phyloP scores from a whole-genome alignment of 2,888 invertebrate species.

The Caradrina kadenii region DNA sequence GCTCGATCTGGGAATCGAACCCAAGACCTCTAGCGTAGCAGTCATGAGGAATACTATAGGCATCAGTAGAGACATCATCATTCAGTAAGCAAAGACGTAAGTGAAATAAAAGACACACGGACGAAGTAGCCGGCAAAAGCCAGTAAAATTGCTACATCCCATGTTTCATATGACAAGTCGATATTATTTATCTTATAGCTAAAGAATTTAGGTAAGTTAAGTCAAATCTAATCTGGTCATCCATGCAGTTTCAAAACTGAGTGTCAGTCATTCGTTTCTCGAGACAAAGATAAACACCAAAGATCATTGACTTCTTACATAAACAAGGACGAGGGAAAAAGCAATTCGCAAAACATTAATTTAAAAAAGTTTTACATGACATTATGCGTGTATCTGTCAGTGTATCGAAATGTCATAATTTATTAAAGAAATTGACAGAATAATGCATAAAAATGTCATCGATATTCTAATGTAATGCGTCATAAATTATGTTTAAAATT shows the following conservation, averaged over 20 bases:
- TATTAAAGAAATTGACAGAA: slow-evolving; percentile 39
- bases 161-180: slow-evolving; percentile 3
- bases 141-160: neutral
- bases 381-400: slow-evolving; percentile 39
- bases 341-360: slow-evolving; percentile 22
- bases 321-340: slow-evolving; percentile 14
- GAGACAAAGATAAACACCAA: slow-evolving; percentile 10
- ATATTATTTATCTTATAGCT: slow-evolving; percentile 18
- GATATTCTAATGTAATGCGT: slow-evolving; percentile 43
- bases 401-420: slow-evolving; percentile 36
- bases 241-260: slow-evolving; percentile 22
- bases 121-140: no score
- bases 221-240: slow-evolving; percentile 8
- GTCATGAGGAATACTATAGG: no score
- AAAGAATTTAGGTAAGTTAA: neutral
- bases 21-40: no score
- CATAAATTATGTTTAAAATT: slow-evolving; percentile 34
- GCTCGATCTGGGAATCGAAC: no score
- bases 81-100: no score
- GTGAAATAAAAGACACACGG: no score
- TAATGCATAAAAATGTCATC: slow-evolving; percentile 44
- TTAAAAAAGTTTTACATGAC: slow-evolving; percentile 23
- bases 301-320: slow-evolving; percentile 23
- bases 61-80: no score
- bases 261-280: neutral